These are phyloP conservation scores for Megalops atlanticus DNA, from an alignment of 2,113 vertebrate species.

Conservation along the genomic window DNA sequence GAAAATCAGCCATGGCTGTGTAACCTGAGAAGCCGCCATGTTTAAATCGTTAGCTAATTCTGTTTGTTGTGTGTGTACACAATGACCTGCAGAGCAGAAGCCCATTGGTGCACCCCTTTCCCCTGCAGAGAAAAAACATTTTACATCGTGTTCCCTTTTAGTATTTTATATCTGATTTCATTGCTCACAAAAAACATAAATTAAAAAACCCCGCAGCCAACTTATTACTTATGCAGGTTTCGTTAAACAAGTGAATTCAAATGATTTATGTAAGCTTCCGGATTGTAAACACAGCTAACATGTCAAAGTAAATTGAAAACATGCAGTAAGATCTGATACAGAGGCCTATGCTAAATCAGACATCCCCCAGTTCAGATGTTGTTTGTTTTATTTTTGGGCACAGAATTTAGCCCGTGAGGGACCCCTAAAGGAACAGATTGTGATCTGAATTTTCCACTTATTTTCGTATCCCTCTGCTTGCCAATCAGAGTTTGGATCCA, in stretches of 20 bases:
- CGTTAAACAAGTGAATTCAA: not conserved
- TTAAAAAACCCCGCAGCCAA: too few relatives aligned
- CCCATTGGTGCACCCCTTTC: too few relatives aligned
- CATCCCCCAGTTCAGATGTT: not conserved
- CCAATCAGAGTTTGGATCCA: not conserved
- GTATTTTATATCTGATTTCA: slow-evolving; percentile 2
- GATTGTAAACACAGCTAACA: not conserved
- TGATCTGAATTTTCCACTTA: not conserved
- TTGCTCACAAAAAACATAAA: not conserved
- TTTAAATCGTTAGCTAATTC: not conserved
- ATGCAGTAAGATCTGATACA: not conserved
- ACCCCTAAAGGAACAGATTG: not conserved
- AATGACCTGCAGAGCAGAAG: too few relatives aligned
- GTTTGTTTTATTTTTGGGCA: not conserved
- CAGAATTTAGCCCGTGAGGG: not conserved
- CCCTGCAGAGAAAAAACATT: not conserved
- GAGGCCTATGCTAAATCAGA: not conserved
- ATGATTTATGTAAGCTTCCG: slow-evolving; percentile 1
- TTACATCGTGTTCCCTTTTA: slow-evolving; percentile 1
- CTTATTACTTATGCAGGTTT: not conserved
- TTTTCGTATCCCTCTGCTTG: not conserved
- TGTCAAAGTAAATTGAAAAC: not conserved
- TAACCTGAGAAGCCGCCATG: not conserved
- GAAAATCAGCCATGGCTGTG: not conserved
- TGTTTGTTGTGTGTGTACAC: not conserved